phyloP scores from a whole-genome alignment of 2,113 vertebrate species.

The Spilogale gracilis region DNA sequence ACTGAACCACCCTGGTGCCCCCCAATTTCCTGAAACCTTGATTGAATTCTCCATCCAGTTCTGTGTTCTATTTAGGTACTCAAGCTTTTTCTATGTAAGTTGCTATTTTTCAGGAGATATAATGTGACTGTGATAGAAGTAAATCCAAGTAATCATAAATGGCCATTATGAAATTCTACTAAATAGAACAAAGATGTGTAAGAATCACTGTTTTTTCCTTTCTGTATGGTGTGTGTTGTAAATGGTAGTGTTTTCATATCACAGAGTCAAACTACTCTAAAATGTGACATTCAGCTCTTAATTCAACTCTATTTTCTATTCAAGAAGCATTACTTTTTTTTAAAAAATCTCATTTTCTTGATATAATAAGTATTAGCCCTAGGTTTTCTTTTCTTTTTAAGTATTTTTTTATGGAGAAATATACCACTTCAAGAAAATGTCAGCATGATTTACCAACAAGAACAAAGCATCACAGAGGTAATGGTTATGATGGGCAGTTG shows the following conservation, averaged over 20 bases:
- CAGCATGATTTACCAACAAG: neutral
- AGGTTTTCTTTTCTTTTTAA: neutral
- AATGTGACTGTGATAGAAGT: neutral
- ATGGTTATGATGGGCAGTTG: too few relatives aligned
- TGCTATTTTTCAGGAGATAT: neutral
- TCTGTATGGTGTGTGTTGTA: neutral
- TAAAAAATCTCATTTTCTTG: neutral
- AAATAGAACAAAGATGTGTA: neutral
- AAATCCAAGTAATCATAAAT: neutral
- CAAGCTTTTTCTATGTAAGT: neutral
- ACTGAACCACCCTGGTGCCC: neutral
- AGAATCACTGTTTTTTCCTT: neutral
- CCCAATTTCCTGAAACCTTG: neutral
- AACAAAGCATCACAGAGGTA: neutral
- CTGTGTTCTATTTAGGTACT: neutral
- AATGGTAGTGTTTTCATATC: neutral
- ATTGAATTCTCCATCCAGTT: neutral
- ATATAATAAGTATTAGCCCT: neutral
- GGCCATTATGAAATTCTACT: neutral
- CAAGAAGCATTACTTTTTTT: neutral
- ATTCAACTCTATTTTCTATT: neutral
- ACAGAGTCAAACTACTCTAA: neutral
- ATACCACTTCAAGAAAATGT: neutral
- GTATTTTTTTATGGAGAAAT: neutral
- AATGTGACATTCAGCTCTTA: neutral